Base-by-base conservation (phyloP, 2,888 invertebrate species). In the Fissipunctia ypsillon region DNA sequence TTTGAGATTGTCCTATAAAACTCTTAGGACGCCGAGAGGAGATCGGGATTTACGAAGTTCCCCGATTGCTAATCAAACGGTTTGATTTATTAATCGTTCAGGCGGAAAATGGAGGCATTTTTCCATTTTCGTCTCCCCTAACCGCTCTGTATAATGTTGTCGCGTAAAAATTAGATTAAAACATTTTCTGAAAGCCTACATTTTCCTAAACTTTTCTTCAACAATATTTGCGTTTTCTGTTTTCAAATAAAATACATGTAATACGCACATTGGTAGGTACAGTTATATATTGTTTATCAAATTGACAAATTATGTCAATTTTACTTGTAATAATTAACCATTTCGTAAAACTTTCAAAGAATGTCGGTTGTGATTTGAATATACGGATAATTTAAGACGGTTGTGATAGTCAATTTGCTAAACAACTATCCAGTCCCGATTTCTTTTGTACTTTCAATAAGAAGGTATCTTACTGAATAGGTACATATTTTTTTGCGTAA, bases 31-130 rank as follows among this genome's bases (percentile, higher is more conserved):
- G 12, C 25, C 31, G 38, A 69, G 41, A 68, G 43, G 16, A 69
- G 60, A 80, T 69, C 64, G 43, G 48, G 60, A 68, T 73, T 76
- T 69, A 63, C 67, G 63, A 74, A 83, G 66, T 77, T 76, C 56
- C 16, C 48, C 69, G 50, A 76, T 71, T 76, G 35, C 81, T 81
- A 84, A 84, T 84, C 84, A 84, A 76, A 63, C 31, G 9, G 54
- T 76, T 50, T 74, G 69, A 82, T 83, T 78, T 85, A 73, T 82
- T 65, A 57, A 67, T 70, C 70, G 60, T 70, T 63, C 57, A 78
- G 67, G 45, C 73, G 68, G 71, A 66, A 85, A 85, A 82, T 69
- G 35, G 54, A 28, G n/a, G 59, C 60, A 50, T 72, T 75, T 82
- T 81, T 66, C n/a, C 31, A 69, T 74, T 71, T 71, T 52, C n/a